These are phyloP conservation scores for Eclectus roratus DNA, from an alignment of 2,113 vertebrate genomes.

Conservation along the genomic window DNA sequence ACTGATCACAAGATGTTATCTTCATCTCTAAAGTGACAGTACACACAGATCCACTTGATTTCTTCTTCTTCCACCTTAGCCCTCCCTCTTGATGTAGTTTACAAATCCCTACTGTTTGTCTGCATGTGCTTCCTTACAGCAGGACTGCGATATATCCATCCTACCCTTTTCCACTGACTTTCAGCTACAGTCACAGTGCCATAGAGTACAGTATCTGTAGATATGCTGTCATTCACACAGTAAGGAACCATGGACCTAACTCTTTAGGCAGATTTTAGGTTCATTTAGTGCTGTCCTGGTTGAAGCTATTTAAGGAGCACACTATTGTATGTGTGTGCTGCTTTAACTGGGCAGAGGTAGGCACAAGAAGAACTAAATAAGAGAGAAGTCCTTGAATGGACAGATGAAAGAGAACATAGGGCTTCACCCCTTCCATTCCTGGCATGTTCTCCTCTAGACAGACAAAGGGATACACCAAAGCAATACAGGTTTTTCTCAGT, in stretches of 20 bases:
- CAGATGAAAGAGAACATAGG: not conserved
- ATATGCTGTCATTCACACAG: not conserved
- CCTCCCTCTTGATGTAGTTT: not conserved
- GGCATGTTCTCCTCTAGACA: not conserved
- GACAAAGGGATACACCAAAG: not conserved
- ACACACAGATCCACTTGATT: accelerated
- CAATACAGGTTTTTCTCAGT: not conserved
- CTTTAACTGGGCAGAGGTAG: not conserved
- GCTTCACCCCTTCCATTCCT: not conserved
- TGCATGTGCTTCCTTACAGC: not conserved
- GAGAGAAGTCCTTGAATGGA: not conserved
- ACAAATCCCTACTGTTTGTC: not conserved
- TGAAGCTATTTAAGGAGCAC: not conserved
- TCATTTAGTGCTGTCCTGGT: not conserved
- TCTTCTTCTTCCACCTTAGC: not conserved
- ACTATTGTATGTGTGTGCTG: not conserved
- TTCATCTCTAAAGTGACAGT: not conserved
- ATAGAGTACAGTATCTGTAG: not conserved
- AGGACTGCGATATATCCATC: not conserved
- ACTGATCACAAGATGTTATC: not conserved
- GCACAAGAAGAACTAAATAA: not conserved
- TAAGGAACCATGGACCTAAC: not conserved
- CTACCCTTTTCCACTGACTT: not conserved
- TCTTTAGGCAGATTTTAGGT: not conserved
- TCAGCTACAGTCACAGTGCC: not conserved